Evolutionary conservation across 2,113 vertebrate genomes (phyloP).

Genomic region (Chloroceryle aenea): DNA sequence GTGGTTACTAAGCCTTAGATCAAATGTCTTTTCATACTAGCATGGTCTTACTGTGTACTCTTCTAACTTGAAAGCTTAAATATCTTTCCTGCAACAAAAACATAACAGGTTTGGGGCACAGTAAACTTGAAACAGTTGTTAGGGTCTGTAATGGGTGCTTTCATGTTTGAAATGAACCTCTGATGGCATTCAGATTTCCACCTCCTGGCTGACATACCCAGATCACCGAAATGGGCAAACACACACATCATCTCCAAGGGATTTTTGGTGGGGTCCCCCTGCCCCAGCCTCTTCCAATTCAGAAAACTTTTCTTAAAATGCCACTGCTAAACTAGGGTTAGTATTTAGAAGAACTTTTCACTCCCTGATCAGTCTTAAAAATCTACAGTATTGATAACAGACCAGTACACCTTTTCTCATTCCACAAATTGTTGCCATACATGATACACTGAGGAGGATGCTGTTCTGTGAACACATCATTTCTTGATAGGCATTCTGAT

Average conservation of each 20-base stretch:
- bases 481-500: background rate
- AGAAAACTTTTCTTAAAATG: background rate
- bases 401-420: background rate
- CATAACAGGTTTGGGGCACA: background rate
- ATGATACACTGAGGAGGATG: background rate
- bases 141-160: background rate
- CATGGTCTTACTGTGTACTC: background rate
- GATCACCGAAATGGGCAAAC: background rate
- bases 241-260: background rate
- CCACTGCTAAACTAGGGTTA: background rate
- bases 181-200: background rate
- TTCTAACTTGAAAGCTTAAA: background rate
- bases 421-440: background rate
- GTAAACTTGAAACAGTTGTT: background rate
- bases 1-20: background rate
- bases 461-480: background rate
- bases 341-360: background rate
- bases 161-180: background rate
- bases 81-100: background rate
- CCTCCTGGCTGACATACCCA: background rate
- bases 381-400: background rate
- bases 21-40: background rate
- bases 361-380: background rate
- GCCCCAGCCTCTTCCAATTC: background rate
- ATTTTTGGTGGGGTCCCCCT: accelerated